Evolutionary conservation across 2,888 invertebrate genomes (phyloP).

Genomic region (Mesorhabditis sp.): DNA sequence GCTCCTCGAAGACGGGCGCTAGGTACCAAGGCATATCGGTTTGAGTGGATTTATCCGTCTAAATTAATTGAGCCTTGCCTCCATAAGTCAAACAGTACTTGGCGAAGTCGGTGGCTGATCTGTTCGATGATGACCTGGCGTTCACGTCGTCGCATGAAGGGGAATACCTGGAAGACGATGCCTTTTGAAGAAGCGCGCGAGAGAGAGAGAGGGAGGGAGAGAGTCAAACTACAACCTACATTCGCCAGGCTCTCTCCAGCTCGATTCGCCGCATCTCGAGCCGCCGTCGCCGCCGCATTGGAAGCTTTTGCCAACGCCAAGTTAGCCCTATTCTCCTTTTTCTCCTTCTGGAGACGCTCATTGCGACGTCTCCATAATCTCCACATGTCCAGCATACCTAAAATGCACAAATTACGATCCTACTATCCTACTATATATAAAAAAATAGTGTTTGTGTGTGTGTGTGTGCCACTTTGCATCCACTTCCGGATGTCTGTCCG

Average conservation of each 20-base stretch:
- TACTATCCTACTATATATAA: too few relatives aligned
- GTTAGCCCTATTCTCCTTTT: slow-evolving; percentile 18
- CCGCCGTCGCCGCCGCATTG: slow-evolving; percentile 3
- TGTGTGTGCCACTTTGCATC: too few relatives aligned
- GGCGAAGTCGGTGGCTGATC: slow-evolving; percentile 29
- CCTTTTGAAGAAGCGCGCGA: too few relatives aligned
- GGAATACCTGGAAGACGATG: slow-evolving; percentile 27
- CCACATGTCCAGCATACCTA: slow-evolving; percentile 52
- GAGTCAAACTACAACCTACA: background rate
- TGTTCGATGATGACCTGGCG: slow-evolving; percentile 33
- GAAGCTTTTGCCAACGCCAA: slow-evolving; percentile 3
- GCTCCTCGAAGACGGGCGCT: slow-evolving; percentile 26
- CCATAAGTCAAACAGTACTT: slow-evolving; percentile 6
- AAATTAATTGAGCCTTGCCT: background rate
- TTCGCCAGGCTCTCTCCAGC: slow-evolving; percentile 32
- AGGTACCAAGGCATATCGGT: slow-evolving; percentile 26
- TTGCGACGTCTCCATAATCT: slow-evolving; percentile 48
- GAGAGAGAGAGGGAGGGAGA: too few relatives aligned
- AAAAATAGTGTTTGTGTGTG: too few relatives aligned
- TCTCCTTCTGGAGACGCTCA: slow-evolving; percentile 20
- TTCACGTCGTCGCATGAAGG: slow-evolving; percentile 34
- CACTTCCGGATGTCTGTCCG: too few relatives aligned
- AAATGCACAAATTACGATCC: too few relatives aligned
- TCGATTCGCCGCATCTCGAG: slow-evolving; percentile 27
- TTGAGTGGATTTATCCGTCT: slow-evolving; percentile 35